A percentile compares a stretch with the other conserved stretches of the same genome.
Evolutionary conservation across 1,140 invertebrate genomes (phyloP).

Genomic region (Brachionus rotundiformis): DNA sequence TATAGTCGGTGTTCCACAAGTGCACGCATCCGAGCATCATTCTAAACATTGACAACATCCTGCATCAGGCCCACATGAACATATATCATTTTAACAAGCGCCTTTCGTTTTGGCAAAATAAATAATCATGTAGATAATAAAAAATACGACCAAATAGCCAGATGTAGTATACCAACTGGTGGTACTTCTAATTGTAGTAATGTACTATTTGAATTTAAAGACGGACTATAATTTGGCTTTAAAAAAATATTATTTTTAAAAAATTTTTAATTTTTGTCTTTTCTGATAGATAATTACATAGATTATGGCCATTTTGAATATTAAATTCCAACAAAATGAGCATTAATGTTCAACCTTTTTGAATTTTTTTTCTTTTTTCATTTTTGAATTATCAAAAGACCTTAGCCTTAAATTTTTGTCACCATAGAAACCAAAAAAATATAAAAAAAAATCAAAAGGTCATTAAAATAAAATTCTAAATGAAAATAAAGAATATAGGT

Average conservation of each 20-base stretch:
- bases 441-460: neutral
- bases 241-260: too few species aligned
- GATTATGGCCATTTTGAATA: neutral
- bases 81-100: constrained; percentile 33
- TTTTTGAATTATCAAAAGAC: constrained; percentile 1
- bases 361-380: neutral
- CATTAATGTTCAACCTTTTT: neutral
- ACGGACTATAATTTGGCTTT: constrained; percentile 6
- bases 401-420: neutral
- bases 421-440: neutral
- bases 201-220: constrained; percentile 4
- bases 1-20: constrained; percentile 44
- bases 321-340: neutral
- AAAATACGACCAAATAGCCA: constrained; percentile 43
- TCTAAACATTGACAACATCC: constrained; percentile 49
- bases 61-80: constrained; percentile 28
- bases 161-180: constrained; percentile 24
- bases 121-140: constrained; percentile 30
- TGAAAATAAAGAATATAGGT: too few species aligned
- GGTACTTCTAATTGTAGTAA: constrained; percentile 4
- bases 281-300: neutral
- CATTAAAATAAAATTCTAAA: too few species aligned
- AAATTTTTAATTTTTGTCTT: too few species aligned
- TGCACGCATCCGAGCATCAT: constrained; percentile 44
- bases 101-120: constrained; percentile 41